Evolutionary conservation across 2,113 vertebrate genomes (phyloP).

Genomic region (Eudorcas thomsonii): DNA sequence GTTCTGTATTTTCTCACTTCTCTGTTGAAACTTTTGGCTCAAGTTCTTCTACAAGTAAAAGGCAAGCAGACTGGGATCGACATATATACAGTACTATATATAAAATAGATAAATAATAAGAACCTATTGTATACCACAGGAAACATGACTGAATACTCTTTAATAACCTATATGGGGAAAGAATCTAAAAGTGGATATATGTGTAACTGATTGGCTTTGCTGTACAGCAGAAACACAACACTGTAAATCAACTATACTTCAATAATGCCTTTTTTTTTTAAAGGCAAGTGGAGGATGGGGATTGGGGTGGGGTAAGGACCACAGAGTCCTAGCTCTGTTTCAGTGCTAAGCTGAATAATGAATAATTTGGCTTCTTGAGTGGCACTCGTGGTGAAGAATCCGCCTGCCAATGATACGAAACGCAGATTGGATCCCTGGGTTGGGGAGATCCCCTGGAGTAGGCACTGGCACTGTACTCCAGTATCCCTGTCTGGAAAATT

Average conservation of each 20-base stretch:
- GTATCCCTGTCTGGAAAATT: background rate
- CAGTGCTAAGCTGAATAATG: background rate
- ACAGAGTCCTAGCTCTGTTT: background rate
- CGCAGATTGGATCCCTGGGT: background rate
- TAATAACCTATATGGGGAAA: background rate
- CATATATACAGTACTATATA: background rate
- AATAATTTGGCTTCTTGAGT: background rate
- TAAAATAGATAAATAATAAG: background rate
- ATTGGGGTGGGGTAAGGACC: background rate
- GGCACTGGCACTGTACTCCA: background rate
- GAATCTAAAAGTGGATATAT: background rate
- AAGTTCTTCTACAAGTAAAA: background rate
- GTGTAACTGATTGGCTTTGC: background rate
- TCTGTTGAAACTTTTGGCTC: background rate
- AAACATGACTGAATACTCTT: background rate
- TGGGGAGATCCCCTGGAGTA: background rate
- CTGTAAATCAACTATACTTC: background rate
- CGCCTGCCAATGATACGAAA: background rate
- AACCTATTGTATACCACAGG: background rate
- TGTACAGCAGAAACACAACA: background rate
- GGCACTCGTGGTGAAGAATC: background rate
- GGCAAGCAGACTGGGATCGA: background rate
- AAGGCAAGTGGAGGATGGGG: background rate
- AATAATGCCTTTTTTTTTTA: background rate
- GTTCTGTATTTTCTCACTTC: background rate